Conservation (phyloP, 2,797 vertebrate species). For the Odontamblyopus rebecca region DNA sequence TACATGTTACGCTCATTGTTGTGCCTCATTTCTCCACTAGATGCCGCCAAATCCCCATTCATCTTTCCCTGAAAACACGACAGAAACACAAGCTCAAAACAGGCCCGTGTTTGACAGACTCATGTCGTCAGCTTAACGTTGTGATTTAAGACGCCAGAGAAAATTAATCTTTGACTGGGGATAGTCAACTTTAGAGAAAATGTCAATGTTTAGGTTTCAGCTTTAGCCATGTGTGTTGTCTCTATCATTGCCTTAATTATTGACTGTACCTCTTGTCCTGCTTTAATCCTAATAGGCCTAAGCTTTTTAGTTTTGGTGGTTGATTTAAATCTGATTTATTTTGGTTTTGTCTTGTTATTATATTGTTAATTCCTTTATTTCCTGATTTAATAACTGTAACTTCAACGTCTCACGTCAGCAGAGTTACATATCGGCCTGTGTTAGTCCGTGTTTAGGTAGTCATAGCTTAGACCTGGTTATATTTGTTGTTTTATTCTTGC, state of each 20-base stretch:
- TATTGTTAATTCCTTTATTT: too few relatives aligned
- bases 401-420: too few relatives aligned
- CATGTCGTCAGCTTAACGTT: neutral
- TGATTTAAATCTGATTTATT: too few relatives aligned
- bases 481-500: neutral
- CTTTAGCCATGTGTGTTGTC: too few relatives aligned
- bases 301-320: too few relatives aligned
- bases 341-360: too few relatives aligned
- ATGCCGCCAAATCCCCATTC: slow-evolving; percentile 2
- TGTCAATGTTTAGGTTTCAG: neutral
- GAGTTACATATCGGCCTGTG: too few relatives aligned
- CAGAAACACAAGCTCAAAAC: neutral
- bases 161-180: neutral
- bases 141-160: neutral
- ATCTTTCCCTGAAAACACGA: neutral
- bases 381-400: too few relatives aligned
- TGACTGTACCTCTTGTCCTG: neutral
- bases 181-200: neutral
- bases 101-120: neutral
- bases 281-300: too few relatives aligned
- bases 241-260: neutral
- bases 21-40: neutral
- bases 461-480: neutral
- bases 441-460: neutral
- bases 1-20: too few relatives aligned